A percentile compares a stretch with the other conserved stretches of the same genome.
Conservation (phyloP, 2,797 vertebrate species). For the Holocentrus rufus region DNA sequence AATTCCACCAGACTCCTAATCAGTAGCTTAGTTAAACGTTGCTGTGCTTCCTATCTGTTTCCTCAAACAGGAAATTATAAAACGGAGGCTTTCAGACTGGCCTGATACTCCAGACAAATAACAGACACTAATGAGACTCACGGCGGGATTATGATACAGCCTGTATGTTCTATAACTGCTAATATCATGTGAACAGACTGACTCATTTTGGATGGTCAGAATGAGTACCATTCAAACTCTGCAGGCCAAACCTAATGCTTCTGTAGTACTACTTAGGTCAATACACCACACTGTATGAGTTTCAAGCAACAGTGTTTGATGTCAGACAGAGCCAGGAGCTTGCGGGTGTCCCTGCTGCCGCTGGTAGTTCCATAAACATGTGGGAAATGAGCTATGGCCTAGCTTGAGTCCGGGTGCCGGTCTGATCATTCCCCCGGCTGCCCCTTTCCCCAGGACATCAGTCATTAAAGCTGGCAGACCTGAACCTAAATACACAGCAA, state of each 20-base stretch:
- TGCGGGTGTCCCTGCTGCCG: conserved; percentile 26
- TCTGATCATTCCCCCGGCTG: conserved; percentile 45
- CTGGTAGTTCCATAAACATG: conserved; percentile 61
- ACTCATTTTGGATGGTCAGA: conserved; percentile 1
- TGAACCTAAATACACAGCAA: conserved; percentile 73
- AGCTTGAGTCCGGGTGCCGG: conserved; percentile 30
- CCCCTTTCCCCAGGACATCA: conserved; percentile 51
- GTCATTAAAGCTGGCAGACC: conserved; percentile 74
- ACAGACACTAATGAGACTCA: background rate
- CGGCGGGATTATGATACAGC: background rate
- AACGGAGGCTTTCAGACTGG: conserved; percentile 12
- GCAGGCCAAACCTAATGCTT: background rate
- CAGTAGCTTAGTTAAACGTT: conserved; percentile 11
- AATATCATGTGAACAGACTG: background rate
- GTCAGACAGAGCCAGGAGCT: conserved; percentile 6
- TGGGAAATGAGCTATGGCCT: conserved; percentile 54
- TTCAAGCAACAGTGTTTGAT: conserved; percentile 9
- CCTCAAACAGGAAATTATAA: conserved; percentile 19
- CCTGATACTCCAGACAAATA: conserved; percentile 3
- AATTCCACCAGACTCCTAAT: conserved; percentile 7
- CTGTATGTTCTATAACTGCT: background rate
- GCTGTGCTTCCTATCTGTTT: conserved; percentile 28
- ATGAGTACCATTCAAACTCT: conserved; percentile 2
- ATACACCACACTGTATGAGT: background rate
- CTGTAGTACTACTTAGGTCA: conserved; percentile 4